Base-by-base conservation (phyloP, 2,797 vertebrate species). In the Mallotus villosus region DNA sequence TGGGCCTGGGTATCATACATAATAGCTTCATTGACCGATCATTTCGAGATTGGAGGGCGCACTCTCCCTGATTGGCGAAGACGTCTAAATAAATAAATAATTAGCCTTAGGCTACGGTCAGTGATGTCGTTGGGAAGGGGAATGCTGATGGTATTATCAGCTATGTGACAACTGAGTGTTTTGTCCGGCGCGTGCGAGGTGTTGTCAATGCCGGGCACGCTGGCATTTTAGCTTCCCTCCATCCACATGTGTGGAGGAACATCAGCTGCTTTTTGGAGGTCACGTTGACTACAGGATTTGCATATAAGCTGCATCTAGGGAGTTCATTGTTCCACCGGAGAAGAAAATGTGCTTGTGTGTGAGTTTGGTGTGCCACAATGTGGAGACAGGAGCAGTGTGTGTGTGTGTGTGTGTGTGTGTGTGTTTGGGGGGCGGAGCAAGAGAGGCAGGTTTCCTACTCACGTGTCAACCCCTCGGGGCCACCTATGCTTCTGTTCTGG, bases 271-370 rank as follows among this genome's bases (percentile, higher is more conserved):
- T 9, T 29, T 32, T 29, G 27, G 2, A 19, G 2, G 29, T 27
- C 11, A 8, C 25, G 41, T 66, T 3, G 27, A 3, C 27, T 27
- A 6, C 49, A 0, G 25, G 7, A 25, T 55, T 67, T 67, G 65
- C 65, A 67, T 66, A 51, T 6, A 63, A 41, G 32, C n/a, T 32
- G 9, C n/a, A 34, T 32, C 27, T 63, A 34, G 62, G 62, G 62
- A 63, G 19, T 29, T 63, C 62, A 63, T 37, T 63, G 62, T 55
- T 55, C 51, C 51, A 32, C 32, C 11, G 17, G 58, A 16, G 25
- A 63, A n/a, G n/a, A 22, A 9, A 5, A 32, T 21, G 32, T 63
- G 62, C 19, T 2, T 63, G 32, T 32, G 29, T 32, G 27, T 25
- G 14, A 14, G 12, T 25, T 34, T 17, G 1, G 32, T 34, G 62